Evolutionary conservation across 2,888 invertebrate species (phyloP).

Genomic region (Andricus quercusramuli): DNA sequence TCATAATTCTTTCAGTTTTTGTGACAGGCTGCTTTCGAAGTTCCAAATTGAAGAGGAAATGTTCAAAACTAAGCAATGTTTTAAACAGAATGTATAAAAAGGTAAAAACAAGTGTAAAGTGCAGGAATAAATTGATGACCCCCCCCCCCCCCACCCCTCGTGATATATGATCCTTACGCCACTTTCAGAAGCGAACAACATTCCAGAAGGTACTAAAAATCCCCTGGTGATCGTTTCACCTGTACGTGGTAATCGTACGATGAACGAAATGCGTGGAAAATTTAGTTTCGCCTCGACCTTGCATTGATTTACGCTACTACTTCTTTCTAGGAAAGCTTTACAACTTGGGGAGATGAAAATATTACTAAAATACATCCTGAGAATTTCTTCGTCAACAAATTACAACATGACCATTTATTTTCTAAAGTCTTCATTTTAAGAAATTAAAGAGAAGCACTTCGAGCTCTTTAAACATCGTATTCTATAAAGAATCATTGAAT

Average conservation of each 20-base stretch:
- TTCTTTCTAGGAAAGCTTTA: conserved; percentile 29
- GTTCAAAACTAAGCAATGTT: background rate
- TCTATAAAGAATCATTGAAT: background rate
- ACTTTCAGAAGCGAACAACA: conserved; percentile 25
- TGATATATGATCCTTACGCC: conserved; percentile 12
- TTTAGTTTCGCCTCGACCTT: conserved; percentile 25
- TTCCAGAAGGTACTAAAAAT: conserved; percentile 40
- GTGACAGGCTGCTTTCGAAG: too few species aligned
- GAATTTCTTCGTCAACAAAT: background rate
- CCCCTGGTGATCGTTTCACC: conserved; percentile 36
- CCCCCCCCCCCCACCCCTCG: background rate
- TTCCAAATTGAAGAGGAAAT: too few species aligned
- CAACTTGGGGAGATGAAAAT: background rate
- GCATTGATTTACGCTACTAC: conserved; percentile 32
- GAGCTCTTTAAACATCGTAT: background rate
- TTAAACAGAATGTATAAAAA: background rate
- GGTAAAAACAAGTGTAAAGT: background rate
- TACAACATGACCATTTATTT: background rate
- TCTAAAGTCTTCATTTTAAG: too few species aligned
- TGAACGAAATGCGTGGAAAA: conserved; percentile 27
- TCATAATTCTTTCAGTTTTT: too few species aligned
- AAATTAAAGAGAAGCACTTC: too few species aligned
- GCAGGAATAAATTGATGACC: conserved; percentile 12
- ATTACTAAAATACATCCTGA: background rate
- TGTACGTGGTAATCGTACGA: conserved; percentile 38